Base-by-base conservation (phyloP, 2,888 invertebrate genomes). In the Leptodirus hochenwartii region DNA sequence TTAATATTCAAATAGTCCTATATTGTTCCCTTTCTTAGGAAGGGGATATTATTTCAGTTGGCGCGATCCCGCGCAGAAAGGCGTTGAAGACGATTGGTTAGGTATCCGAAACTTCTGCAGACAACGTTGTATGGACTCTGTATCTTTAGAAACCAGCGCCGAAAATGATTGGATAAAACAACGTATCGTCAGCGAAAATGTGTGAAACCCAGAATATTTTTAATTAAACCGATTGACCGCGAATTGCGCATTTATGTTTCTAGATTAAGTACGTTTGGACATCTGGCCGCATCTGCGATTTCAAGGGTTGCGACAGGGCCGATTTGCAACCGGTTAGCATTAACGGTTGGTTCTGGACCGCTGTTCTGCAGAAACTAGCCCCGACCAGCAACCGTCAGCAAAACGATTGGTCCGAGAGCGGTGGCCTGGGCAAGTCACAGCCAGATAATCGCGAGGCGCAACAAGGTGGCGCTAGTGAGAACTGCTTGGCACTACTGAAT, bases 331-430 rank as follows among this genome's bases (percentile, higher is more conserved):
- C 87, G 17, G 64, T 74, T 37, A 66, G 69, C 31, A 55, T 84
- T 38, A 82, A 85, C 49, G 87, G 87, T 22, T 87, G 87, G 87
- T 87, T 87, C 66, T 87, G 85, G 85, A 84, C 85, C 13, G 82
- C 79, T 20, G 81, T 74, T 44, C 67, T 80, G 30, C 81, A 78
- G 56, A 85, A 85, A 54, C 57, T 87, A 43, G 79, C 85, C 2
- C 79, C 85, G 27, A 76, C 81, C 31, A 78, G 67, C 32, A 74
- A 81, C 58, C 68, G 84, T 29, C 66, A 67, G 30, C 81, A 84
- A 50, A 84, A 80, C 53, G 85, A 85, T 56, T 85, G 85, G 85
- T 84, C 84, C 20, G 75, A 76, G 50, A 74, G 63, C 39, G 87
- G 87, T 44, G 85, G 85, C 41, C 78, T 84, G 47, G 78, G 78